Evolutionary conservation across 2,888 invertebrate species (phyloP), one percentile per base, ranked within the genome.

Genomic region (Eugnorisma glareosa): DNA sequence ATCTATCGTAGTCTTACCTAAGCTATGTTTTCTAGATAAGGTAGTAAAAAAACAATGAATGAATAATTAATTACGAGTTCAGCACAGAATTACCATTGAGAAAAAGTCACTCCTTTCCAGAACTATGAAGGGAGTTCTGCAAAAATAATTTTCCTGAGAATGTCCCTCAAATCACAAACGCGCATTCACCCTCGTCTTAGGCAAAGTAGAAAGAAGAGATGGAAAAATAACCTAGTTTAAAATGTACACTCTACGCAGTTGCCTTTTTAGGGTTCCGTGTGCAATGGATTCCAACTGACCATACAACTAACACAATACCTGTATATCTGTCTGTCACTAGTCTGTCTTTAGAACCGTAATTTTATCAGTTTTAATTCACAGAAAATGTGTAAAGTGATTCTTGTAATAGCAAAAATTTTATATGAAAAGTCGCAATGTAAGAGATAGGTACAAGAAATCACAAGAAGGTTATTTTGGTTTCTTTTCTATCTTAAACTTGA

Each of bases 181-280:
- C 71, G 74, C 83, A 70, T 73, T 2, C 81, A 89, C 86, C 77
- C 75, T 68, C 69, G 48, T 70, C 61, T 73, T 82, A 87, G 82
- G 87, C 88, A 92, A 91, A 92, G 90, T 89, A 87, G 83, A 86
- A 79, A 79, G 77, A 76, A 88, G 87, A 92, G 89, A 93, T 92
- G 90, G 92, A 92, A 93, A 92, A 92, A 92, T 93, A 93, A 92
- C 91, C 84, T 88, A 89, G 88, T 91, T 92, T 90, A 88, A 89
- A 90, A 87, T 82, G 84, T 85, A 89, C 87, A 85, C 84, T 73
- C 59, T 48, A 75, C 67, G 61, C 73, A 77, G 77, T 74, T 18
- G 70, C 73, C 64, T 67, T 78, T 79, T 51, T 51, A 73, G 66
- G 43, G 80, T 59, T 73, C 80, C 48, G 35, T 35, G 43, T 2